phyloP scores from a whole-genome alignment of 2,797 vertebrate genomes.

The Garrulus glandarius region DNA sequence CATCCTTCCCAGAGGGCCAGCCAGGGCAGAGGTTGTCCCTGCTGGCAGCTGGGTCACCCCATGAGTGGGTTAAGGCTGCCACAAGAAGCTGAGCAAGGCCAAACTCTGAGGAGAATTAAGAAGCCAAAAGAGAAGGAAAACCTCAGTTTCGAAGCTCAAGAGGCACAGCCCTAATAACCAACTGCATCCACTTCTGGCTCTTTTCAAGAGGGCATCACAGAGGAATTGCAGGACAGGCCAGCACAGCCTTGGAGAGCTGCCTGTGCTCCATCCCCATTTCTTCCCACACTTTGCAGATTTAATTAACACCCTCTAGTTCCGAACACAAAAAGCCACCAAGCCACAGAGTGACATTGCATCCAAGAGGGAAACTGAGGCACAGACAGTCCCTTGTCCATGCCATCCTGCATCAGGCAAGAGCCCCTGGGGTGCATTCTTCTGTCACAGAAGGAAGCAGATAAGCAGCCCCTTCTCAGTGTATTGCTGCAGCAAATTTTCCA shows the following conservation, averaged over 20 bases:
- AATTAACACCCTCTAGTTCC: background rate
- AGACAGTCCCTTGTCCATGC: fast-evolving
- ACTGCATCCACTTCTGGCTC: background rate
- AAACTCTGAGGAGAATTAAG: background rate
- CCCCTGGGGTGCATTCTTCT: background rate
- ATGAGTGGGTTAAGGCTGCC: fast-evolving
- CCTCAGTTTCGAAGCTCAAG: background rate
- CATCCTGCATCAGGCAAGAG: background rate
- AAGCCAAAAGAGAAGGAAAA: background rate
- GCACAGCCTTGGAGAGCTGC: background rate
- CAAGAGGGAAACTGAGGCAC: background rate
- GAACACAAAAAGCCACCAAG: background rate
- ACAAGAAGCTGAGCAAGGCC: background rate
- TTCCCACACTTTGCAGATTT: background rate
- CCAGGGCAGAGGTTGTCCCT: background rate
- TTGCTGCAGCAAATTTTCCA: background rate
- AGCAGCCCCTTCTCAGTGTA: background rate
- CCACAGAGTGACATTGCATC: background rate
- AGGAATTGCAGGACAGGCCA: background rate
- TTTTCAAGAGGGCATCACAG: background rate
- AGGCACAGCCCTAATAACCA: background rate
- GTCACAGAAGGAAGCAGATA: background rate
- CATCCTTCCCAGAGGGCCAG: fast-evolving
- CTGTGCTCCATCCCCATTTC: fast-evolving
- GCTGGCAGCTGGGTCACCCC: background rate